These are phyloP conservation scores for Carassius carassius DNA, from an alignment of 2,113 vertebrate genomes.

Conservation along the genomic window DNA sequence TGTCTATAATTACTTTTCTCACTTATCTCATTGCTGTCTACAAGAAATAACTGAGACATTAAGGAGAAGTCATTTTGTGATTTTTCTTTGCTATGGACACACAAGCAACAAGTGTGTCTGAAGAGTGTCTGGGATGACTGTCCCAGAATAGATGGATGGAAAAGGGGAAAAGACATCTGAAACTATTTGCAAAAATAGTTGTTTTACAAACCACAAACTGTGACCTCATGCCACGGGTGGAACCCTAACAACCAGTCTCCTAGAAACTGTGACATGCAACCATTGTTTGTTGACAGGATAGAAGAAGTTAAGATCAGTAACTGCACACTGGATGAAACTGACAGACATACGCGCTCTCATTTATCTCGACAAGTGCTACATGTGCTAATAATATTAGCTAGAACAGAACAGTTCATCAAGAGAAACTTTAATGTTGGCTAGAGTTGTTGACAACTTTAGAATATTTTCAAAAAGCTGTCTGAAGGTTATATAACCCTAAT, in stretches of 20 bases:
- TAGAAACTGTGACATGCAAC: constrained; percentile 46
- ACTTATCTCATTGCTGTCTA: background rate
- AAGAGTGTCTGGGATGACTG: background rate
- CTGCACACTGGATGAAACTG: background rate
- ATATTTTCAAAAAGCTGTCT: background rate
- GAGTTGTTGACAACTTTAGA: background rate
- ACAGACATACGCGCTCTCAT: background rate
- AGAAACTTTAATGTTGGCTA: background rate
- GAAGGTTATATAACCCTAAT: background rate
- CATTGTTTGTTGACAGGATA: constrained; percentile 15
- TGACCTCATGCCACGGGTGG: constrained; percentile 60
- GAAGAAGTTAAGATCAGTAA: constrained; percentile 30
- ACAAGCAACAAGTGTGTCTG: background rate
- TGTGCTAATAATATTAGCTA: background rate
- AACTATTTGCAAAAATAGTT: constrained; percentile 55
- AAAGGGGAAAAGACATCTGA: constrained; percentile 55
- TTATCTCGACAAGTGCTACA: background rate
- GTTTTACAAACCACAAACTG: constrained; percentile 57
- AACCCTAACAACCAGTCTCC: constrained; percentile 43
- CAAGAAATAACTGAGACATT: background rate
- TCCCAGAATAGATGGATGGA: constrained; percentile 56
- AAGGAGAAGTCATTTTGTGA: background rate
- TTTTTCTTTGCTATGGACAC: background rate
- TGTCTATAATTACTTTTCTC: background rate
- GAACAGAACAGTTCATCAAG: background rate